Conservation (phyloP, 1,140 invertebrate species). For the Pinna nobilis region DNA sequence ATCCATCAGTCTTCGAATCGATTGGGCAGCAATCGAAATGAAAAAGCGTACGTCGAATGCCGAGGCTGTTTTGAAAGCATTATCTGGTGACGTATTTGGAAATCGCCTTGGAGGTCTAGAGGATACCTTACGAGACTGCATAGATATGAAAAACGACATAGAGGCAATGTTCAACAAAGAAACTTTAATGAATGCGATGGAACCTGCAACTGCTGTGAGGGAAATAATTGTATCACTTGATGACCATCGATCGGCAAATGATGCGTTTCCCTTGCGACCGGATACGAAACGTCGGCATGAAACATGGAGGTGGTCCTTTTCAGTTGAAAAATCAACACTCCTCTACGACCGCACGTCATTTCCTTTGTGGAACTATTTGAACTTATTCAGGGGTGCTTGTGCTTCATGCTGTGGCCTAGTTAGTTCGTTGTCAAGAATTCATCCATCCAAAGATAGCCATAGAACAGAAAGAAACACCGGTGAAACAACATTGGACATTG, state of each 20-base stretch:
- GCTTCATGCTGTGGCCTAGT: neutral
- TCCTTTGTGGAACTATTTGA: slow-evolving; percentile 19
- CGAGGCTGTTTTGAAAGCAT: slow-evolving; percentile 20
- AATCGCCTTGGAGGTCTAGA: slow-evolving; percentile 26
- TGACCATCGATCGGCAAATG: neutral
- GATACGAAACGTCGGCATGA: neutral
- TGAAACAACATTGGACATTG: slow-evolving; percentile 16
- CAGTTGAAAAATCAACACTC: slow-evolving; percentile 12
- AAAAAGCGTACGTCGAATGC: slow-evolving; percentile 17
- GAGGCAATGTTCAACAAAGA: slow-evolving; percentile 25
- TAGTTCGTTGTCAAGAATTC: slow-evolving; percentile 3
- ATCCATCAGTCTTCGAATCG: slow-evolving; percentile 2
- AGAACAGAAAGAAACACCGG: neutral
- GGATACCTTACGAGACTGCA: slow-evolving; percentile 9
- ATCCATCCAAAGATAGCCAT: neutral
- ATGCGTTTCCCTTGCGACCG: neutral
- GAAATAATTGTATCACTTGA: slow-evolving; percentile 22
- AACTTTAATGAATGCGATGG: neutral
- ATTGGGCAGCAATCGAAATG: slow-evolving; percentile 26
- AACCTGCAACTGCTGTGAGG: slow-evolving; percentile 1
- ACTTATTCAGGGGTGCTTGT: slow-evolving; percentile 1
- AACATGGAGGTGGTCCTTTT: slow-evolving; percentile 13
- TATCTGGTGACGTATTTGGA: slow-evolving; percentile 5
- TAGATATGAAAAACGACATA: slow-evolving; percentile 23
- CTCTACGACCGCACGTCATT: slow-evolving; percentile 21